A percentile compares a stretch with the other conserved stretches of the same genome.
These are phyloP conservation scores for Palythoa grandiflora DNA, from an alignment of 92 coral and sea anemone species.

Conservation along the genomic window DNA sequence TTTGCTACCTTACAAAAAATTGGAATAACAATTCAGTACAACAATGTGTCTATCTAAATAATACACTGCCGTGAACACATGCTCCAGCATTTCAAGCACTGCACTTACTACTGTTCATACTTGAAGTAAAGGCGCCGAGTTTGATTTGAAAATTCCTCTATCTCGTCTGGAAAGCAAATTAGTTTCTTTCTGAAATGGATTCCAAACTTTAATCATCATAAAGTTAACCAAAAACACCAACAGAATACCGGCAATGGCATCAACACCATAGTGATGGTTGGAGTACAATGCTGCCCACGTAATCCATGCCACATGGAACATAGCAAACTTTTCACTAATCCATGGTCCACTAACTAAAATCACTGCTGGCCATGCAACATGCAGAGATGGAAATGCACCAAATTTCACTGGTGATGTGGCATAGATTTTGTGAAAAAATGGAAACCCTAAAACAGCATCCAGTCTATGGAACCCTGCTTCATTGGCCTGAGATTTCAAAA, in stretches of 20 bases:
- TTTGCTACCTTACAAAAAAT: constrained; percentile 16
- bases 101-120: neutral
- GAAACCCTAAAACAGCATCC: constrained; percentile 93
- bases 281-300: constrained; percentile 99
- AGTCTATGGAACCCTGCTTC: constrained; percentile 99
- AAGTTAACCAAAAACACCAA: constrained; percentile 94
- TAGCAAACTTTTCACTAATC: constrained; percentile 99
- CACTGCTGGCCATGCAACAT: constrained; percentile 99
- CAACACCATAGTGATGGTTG: constrained; percentile 99
- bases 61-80: neutral
- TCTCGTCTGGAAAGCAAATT: neutral
- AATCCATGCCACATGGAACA: constrained; percentile 98
- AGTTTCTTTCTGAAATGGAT: constrained; percentile 78
- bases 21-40: neutral
- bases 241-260: constrained; percentile 96
- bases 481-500: constrained; percentile 89
- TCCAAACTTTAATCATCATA: constrained; percentile 95
- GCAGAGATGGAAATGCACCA: constrained; percentile 99
- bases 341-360: constrained; percentile 98
- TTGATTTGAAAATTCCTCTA: constrained; percentile 47
- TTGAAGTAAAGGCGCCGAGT: constrained; percentile 43
- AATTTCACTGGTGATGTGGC: constrained; percentile 99
- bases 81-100: neutral
- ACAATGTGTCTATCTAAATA: constrained; percentile 19
- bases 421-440: constrained; percentile 92